phyloP scores from a whole-genome alignment of 2,113 vertebrate species.

The Mugil cephalus region DNA sequence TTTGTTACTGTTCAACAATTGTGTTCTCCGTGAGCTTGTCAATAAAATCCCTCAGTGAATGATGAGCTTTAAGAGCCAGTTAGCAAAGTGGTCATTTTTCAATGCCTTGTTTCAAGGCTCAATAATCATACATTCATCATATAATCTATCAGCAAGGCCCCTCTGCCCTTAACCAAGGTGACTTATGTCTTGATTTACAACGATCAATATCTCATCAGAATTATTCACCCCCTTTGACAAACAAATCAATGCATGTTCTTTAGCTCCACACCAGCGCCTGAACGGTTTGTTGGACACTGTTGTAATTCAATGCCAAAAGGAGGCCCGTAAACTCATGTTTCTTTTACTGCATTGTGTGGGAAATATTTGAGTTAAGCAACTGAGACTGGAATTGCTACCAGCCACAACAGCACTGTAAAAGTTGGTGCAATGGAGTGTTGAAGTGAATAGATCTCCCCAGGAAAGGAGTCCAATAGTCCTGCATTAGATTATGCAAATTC shows the following conservation, averaged over 20 bases:
- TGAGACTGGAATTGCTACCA: background rate
- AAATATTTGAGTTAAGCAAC: background rate
- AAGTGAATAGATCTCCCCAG: rapidly evolving
- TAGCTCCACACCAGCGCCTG: background rate
- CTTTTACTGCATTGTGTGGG: background rate
- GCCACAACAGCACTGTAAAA: background rate
- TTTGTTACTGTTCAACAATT: conserved; percentile 43
- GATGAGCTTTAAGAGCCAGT: conserved; percentile 52
- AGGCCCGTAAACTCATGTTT: background rate
- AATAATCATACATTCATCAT: conserved; percentile 63
- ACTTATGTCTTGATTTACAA: conserved; percentile 64
- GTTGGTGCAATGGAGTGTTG: background rate
- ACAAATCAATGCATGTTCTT: conserved; percentile 57
- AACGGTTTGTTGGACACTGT: background rate
- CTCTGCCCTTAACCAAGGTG: conserved; percentile 52
- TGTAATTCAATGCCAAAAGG: conserved; percentile 29
- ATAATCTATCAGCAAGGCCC: conserved; percentile 39
- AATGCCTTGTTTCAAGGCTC: conserved; percentile 62
- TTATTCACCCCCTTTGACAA: conserved; percentile 72
- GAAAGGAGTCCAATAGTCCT: background rate
- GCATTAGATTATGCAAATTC: no score
- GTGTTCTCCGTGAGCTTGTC: conserved; percentile 27
- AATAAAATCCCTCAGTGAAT: conserved; percentile 60
- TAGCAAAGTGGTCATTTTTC: conserved; percentile 58
- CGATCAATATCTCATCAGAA: conserved; percentile 72